Conservation (phyloP, 2,113 vertebrate genomes). For the Ammodytes marinus region DNA sequence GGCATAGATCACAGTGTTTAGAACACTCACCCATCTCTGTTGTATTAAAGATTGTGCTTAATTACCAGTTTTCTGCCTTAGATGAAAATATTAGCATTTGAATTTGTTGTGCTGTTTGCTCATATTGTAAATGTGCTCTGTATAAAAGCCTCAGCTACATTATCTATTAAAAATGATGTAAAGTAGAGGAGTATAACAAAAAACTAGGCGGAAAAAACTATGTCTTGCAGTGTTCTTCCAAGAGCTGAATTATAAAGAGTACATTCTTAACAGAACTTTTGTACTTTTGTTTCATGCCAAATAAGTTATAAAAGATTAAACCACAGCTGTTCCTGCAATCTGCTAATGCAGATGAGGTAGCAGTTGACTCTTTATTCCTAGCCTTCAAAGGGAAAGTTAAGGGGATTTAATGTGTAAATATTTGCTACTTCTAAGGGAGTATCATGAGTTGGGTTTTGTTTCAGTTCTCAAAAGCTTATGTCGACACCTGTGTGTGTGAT, state of each 20-base stretch:
- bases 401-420: background rate
- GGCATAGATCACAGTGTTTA: constrained; percentile 2
- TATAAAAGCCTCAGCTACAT: background rate
- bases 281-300: background rate
- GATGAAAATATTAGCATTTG: background rate
- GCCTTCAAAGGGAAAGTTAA: background rate
- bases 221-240: background rate
- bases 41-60: background rate
- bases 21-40: background rate
- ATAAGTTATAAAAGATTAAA: background rate
- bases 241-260: background rate
- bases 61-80: background rate
- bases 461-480: background rate
- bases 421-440: background rate
- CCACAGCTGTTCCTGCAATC: constrained; percentile 3
- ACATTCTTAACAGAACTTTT: background rate
- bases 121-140: background rate
- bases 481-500: background rate
- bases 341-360: background rate
- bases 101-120: background rate
- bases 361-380: background rate
- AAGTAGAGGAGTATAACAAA: background rate
- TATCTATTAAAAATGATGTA: background rate
- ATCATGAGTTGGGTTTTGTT: background rate
- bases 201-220: background rate